Percentiles rank a stretch among this genome's conserved stretches.
These are phyloP conservation scores for Gallinago stenura DNA, from an alignment of 2,797 vertebrate species.

Conservation along the genomic window DNA sequence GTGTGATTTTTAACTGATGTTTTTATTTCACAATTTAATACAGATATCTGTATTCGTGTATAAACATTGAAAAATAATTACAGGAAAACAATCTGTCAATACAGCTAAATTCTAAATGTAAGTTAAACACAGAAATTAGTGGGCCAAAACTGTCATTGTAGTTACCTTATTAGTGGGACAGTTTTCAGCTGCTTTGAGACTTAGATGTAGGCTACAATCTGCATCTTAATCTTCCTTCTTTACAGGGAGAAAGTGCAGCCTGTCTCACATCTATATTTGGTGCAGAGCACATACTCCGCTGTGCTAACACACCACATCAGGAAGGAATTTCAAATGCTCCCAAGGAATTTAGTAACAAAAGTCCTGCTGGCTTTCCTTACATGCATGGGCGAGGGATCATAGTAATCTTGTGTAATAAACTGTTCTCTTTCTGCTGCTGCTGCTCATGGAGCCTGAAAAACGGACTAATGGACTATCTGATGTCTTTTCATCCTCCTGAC, in stretches of 20 bases:
- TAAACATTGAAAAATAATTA: background rate
- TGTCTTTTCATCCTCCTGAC: background rate
- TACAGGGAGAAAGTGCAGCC: background rate
- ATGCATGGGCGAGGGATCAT: background rate
- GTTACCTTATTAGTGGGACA: background rate
- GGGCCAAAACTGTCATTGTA: background rate
- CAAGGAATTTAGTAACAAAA: conserved; percentile 42
- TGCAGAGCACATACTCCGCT: background rate
- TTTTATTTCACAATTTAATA: background rate
- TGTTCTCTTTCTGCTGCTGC: background rate
- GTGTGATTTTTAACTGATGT: background rate
- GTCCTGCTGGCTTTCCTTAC: conserved; percentile 31
- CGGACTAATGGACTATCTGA: background rate
- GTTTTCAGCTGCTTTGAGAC: background rate
- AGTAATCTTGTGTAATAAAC: conserved; percentile 8
- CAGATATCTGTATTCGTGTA: background rate
- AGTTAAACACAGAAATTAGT: background rate
- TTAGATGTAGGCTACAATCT: background rate
- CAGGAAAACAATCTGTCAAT: background rate
- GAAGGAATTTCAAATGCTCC: conserved; percentile 65
- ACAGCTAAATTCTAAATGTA: background rate
- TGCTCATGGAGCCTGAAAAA: background rate
- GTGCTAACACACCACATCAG: conserved; percentile 47
- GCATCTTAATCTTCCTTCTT: background rate
- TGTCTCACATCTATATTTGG: conserved; percentile 55